These are phyloP conservation scores for Coregonus clupeaformis DNA, from an alignment of 2,113 vertebrate genomes.

Conservation along the genomic window DNA sequence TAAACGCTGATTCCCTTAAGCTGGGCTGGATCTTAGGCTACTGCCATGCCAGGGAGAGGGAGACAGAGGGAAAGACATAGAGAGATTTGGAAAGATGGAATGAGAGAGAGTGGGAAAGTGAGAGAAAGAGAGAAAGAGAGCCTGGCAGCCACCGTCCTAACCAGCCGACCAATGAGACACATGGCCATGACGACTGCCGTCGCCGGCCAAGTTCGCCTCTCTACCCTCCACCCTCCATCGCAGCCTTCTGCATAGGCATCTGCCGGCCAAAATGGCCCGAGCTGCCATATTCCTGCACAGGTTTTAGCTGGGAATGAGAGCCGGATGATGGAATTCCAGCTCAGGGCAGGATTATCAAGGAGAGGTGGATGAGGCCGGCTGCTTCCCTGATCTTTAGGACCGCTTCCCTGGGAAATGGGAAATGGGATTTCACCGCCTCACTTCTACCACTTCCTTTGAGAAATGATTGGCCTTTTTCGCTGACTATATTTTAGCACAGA, in stretches of 20 bases:
- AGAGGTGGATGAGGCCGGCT: conserved; percentile 51
- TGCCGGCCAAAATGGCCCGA: conserved; percentile 56
- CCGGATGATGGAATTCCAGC: conserved; percentile 64
- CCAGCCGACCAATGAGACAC: conserved; percentile 50
- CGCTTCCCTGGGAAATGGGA: conserved; percentile 51
- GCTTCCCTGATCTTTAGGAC: conserved; percentile 25
- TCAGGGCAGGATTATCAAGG: conserved; percentile 55
- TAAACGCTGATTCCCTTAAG: conserved; percentile 59
- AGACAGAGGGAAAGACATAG: not conserved
- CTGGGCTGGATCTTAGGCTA: conserved; percentile 47
- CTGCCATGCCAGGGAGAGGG: conserved; percentile 52
- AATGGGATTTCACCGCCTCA: conserved; percentile 44
- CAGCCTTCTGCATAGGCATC: conserved; percentile 32
- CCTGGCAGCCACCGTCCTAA: conserved; percentile 55
- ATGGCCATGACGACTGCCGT: conserved; percentile 44
- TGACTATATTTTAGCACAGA: conserved; percentile 44
- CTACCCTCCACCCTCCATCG: conserved; percentile 28
- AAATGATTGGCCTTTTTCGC: conserved; percentile 33
- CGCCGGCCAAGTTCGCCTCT: conserved; percentile 58
- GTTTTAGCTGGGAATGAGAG: conserved; percentile 54
- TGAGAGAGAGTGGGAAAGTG: not conserved
- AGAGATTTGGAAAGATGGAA: not conserved
- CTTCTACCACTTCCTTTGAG: conserved; percentile 17
- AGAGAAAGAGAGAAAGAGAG: conserved; percentile 9
- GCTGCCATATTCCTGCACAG: conserved; percentile 51